phyloP scores from a whole-genome alignment of 2,888 invertebrate genomes.

The Celastrina argiolus region DNA sequence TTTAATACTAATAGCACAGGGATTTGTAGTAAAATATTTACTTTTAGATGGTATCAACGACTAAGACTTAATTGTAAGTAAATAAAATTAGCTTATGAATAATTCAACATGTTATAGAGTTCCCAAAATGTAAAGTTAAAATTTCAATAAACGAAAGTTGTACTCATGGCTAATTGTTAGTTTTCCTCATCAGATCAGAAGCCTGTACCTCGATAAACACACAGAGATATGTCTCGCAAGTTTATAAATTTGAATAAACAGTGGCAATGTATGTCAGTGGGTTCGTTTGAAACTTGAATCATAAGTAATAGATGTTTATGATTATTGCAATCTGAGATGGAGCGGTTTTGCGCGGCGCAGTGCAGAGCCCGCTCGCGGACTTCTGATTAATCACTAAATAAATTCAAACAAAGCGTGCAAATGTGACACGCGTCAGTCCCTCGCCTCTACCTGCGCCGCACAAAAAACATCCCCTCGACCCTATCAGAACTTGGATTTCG shows the following conservation, averaged over 20 bases:
- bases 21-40: background rate
- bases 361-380: slow-evolving; percentile 10
- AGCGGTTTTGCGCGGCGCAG: background rate
- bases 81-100: slow-evolving; percentile 9
- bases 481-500: slow-evolving; percentile 30
- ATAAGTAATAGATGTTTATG: background rate
- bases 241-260: slow-evolving; percentile 2
- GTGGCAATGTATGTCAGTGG: slow-evolving; percentile 12
- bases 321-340: background rate
- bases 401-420: slow-evolving; percentile 17
- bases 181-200: background rate
- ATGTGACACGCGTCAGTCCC: slow-evolving; percentile 6
- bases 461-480: slow-evolving; percentile 39
- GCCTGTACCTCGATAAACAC: background rate
- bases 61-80: background rate
- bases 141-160: background rate
- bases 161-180: background rate
- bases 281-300: background rate
- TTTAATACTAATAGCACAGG: background rate
- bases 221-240: background rate
- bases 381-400: background rate
- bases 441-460: slow-evolving; percentile 43
- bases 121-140: background rate
- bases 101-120: background rate
- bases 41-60: background rate